A percentile compares a stretch with the other conserved stretches of the same genome.
These are phyloP conservation scores for Dasyurus viverrinus DNA, from an alignment of 2,113 vertebrate species.

Conservation along the genomic window DNA sequence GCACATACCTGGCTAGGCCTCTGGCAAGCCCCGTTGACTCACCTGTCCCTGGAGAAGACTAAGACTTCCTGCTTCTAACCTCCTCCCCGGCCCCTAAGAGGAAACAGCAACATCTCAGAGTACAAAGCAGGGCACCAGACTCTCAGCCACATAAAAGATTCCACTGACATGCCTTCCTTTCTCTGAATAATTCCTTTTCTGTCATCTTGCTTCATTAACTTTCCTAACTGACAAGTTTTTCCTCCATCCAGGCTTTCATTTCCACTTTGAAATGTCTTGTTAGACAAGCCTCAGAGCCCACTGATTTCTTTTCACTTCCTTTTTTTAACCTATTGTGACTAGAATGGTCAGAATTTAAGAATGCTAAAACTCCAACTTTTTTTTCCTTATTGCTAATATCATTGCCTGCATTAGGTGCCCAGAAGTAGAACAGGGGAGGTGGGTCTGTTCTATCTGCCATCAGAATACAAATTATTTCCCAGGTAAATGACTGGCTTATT, in stretches of 20 bases:
- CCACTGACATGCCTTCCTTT: conserved; percentile 67
- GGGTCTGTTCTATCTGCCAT: conserved; percentile 64
- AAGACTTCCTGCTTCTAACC: neutral
- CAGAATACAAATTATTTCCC: conserved; percentile 60
- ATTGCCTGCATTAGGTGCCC: conserved; percentile 1
- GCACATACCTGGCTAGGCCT: neutral
- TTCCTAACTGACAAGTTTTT: conserved; percentile 78
- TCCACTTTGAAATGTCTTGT: conserved; percentile 81
- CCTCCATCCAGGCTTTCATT: conserved; percentile 76
- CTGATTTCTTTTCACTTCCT: conserved; percentile 40
- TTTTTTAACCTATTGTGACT: conserved; percentile 68
- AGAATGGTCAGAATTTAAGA: conserved; percentile 70
- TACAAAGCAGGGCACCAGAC: neutral
- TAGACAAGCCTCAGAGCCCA: conserved; percentile 79
- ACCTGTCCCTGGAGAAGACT: neutral
- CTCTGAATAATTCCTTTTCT: conserved; percentile 79
- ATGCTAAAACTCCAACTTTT: conserved; percentile 43
- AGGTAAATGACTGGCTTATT: conserved; percentile 37
- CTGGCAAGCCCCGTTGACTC: neutral
- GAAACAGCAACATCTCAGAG: neutral
- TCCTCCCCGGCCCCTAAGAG: neutral
- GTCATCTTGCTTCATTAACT: conserved; percentile 75
- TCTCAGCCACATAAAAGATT: conserved; percentile 68
- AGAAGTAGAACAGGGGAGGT: conserved; percentile 53
- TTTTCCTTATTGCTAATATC: conserved; percentile 56